Evolutionary conservation across 2,113 vertebrate genomes (phyloP), one percentile per base, ranked within the genome.

Genomic region (Delphinapterus leucas): DNA sequence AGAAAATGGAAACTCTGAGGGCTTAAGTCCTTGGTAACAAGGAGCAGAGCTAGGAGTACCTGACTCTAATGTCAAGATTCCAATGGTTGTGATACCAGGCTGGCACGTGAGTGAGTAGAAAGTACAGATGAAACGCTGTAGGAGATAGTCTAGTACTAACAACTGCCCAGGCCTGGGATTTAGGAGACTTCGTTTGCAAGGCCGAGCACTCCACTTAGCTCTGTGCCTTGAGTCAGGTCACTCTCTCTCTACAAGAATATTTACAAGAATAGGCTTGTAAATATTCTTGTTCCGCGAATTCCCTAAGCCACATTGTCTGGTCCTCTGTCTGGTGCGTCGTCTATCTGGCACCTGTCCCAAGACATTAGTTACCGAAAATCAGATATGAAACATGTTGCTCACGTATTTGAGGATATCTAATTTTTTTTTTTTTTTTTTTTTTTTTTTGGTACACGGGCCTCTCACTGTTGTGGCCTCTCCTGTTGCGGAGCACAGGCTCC

Each of bases 351-450:
- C 4, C 38, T 89, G 80, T 88, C 55, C 55, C 65, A 96, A 96
- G 96, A 96, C 70, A 98, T 84, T 44, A 21, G 88, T 96, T 93
- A 55, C 73, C 31, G 23, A 85, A 94, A 92, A 97, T 98, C 96
- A 98, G 94, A 94, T 89, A 61, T 84, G 90, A 79, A 41, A 26
- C 70, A 74, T 88, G 49, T 91, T 95, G 60, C 96, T 83, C 70
- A 71, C 55, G 96, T 97, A 80, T 53, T 89, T 26, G 55, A 93
- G 53, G 73, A 87, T 95, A 93, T 96, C 53, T 67, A 80, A 97
- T 98, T 96, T 96, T 95, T 47, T 47, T 47, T 47, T 44, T 41
- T 41, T 41, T 41, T 41, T 41, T 41, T 44, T 44, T 44, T 44
- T 44, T 47, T 44, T 44, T 44, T 44, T 44, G 44, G 44, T 47